phyloP scores from a whole-genome alignment of 2,113 vertebrate genomes.

The Aplodontia rufa region DNA sequence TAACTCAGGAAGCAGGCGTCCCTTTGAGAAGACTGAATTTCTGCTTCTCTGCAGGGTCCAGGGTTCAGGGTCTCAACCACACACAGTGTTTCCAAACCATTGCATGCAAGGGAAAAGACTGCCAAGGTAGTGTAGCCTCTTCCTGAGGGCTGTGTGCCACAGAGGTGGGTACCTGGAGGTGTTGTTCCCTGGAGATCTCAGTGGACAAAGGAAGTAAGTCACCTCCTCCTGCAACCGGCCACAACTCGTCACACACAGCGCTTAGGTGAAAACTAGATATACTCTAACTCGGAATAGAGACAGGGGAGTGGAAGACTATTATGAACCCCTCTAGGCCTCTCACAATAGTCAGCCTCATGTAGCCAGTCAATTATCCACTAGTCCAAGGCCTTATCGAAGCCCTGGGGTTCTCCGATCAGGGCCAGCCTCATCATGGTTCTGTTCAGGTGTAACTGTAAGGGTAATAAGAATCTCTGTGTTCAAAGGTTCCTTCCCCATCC shows the following conservation, averaged over 20 bases:
- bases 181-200: background rate
- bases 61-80: background rate
- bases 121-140: background rate
- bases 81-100: background rate
- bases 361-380: background rate
- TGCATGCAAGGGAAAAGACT: background rate
- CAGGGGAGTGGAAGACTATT: background rate
- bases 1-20: background rate
- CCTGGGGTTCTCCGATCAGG: background rate
- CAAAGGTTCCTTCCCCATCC: background rate
- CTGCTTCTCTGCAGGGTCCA: background rate
- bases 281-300: background rate
- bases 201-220: background rate
- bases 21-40: background rate
- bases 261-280: background rate
- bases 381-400: background rate
- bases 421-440: background rate
- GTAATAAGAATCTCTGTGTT: background rate
- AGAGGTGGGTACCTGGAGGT: background rate
- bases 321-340: background rate
- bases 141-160: background rate
- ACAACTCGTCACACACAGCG: background rate
- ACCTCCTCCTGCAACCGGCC: background rate
- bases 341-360: background rate
- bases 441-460: background rate